A percentile compares a stretch with the other conserved stretches of the same genome.
phyloP scores from a whole-genome alignment of 1,140 invertebrate genomes.

The Zaprionus ghesquierei region DNA sequence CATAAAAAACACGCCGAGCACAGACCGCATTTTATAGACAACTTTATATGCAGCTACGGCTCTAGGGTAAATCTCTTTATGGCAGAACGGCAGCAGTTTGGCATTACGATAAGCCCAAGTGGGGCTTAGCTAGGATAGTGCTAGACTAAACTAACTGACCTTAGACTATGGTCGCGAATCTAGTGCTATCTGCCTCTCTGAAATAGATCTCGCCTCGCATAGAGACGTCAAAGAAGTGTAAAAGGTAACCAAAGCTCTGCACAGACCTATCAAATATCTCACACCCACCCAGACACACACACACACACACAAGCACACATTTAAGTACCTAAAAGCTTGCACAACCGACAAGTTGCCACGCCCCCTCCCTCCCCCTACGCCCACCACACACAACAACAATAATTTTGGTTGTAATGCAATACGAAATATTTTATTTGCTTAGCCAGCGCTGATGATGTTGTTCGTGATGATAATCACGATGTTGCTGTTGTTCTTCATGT shows the following conservation, averaged over 20 bases:
- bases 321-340: constrained; percentile 72
- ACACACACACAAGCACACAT: constrained; percentile 30
- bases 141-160: neutral
- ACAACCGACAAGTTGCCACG: constrained; percentile 37
- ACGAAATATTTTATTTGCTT: constrained; percentile 65
- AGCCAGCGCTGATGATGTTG: constrained; percentile 48
- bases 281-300: constrained; percentile 61
- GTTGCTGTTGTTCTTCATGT: constrained; percentile 1
- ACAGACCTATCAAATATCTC: constrained; percentile 65
- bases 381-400: constrained; percentile 41
- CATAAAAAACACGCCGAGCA: neutral
- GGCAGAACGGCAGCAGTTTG: constrained; percentile 1
- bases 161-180: neutral
- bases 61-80: neutral
- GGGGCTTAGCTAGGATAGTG: neutral
- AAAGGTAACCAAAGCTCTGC: constrained; percentile 31
- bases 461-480: constrained; percentile 33
- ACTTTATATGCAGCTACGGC: neutral
- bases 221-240: neutral
- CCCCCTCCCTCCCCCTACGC: neutral
- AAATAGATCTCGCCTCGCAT: neutral
- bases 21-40: neutral
- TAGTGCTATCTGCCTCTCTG: neutral
- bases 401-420: constrained; percentile 77
- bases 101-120: neutral